A percentile compares a stretch with the other conserved stretches of the same genome.
These are phyloP conservation scores for Tragelaphus buxtoni DNA, from an alignment of 2,113 vertebrate species.

Conservation along the genomic window DNA sequence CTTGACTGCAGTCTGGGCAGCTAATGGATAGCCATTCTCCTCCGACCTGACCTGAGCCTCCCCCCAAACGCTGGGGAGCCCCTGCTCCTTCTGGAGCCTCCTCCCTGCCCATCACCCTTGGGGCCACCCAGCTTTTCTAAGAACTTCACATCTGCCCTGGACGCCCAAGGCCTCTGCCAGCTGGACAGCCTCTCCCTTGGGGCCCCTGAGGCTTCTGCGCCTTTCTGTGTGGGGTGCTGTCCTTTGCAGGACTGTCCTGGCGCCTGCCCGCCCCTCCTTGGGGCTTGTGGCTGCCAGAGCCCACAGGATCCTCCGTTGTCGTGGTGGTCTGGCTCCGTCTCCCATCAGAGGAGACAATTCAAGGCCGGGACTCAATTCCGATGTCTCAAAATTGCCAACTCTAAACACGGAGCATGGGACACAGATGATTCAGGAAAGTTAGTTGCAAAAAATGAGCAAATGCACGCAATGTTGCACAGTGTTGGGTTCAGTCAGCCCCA, in stretches of 20 bases:
- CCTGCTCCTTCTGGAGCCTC: not conserved
- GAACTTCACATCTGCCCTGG: not conserved
- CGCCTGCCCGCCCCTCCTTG: not conserved
- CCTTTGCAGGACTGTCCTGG: not conserved
- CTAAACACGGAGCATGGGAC: not conserved
- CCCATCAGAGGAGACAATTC: not conserved
- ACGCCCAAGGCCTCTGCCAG: not conserved
- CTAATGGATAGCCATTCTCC: not conserved
- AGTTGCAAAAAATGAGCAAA: not conserved
- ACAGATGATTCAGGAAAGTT: not conserved
- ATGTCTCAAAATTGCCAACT: not conserved
- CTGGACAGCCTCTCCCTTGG: accelerated
- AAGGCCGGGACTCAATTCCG: too few relatives aligned
- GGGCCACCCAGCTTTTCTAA: not conserved
- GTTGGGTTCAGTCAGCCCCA: not conserved
- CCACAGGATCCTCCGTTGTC: accelerated
- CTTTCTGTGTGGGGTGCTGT: not conserved
- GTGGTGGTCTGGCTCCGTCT: accelerated
- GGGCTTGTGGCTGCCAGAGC: too few relatives aligned
- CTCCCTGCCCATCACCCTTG: accelerated
- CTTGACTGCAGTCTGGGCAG: not conserved
- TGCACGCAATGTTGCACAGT: accelerated
- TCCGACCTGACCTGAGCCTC: not conserved
- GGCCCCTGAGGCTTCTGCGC: not conserved
- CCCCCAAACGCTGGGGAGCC: not conserved